A percentile compares a stretch with the other conserved stretches of the same genome.
Evolutionary conservation across 2,888 invertebrate species (phyloP).

Genomic region (Noctua janthe): DNA sequence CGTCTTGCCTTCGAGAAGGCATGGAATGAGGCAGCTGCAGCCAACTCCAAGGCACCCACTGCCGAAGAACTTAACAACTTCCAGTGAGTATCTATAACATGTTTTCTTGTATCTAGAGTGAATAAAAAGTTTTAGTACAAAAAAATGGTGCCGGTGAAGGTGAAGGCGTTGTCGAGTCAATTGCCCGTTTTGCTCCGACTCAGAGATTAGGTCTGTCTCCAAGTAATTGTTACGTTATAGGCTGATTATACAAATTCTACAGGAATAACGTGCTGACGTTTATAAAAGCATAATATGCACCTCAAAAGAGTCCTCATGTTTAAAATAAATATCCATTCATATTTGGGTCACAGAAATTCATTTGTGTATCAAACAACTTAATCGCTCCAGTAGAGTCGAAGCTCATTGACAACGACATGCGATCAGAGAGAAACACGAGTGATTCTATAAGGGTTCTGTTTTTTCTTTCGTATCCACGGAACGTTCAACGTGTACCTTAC

Average conservation of each 20-base stretch:
- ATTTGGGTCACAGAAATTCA: neutral
- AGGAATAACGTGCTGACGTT: neutral
- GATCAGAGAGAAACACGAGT: neutral
- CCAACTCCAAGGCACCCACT: slow-evolving; percentile 70
- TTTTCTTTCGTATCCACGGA: neutral
- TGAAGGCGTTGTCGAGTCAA: neutral
- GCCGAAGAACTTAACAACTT: slow-evolving; percentile 29
- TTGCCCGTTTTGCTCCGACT: neutral
- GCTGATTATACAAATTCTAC: neutral
- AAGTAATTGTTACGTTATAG: neutral
- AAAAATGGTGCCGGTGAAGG: neutral
- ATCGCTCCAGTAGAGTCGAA: neutral
- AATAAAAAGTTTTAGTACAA: neutral
- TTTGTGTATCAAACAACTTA: neutral
- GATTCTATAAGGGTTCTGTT: too few relatives aligned
- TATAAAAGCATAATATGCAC: too few relatives aligned
- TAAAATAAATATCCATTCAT: neutral
- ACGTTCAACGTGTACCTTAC: neutral
- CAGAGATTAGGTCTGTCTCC: neutral
- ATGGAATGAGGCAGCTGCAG: slow-evolving; percentile 92
- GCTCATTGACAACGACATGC: neutral
- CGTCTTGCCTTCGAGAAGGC: slow-evolving; percentile 92
- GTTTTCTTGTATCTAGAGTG: too few relatives aligned
- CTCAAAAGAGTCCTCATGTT: too few relatives aligned
- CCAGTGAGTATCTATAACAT: slow-evolving; percentile 11